Conservation (phyloP, 64 coral and sea anemone genomes). For the Cladopsammia gracilis region DNA sequence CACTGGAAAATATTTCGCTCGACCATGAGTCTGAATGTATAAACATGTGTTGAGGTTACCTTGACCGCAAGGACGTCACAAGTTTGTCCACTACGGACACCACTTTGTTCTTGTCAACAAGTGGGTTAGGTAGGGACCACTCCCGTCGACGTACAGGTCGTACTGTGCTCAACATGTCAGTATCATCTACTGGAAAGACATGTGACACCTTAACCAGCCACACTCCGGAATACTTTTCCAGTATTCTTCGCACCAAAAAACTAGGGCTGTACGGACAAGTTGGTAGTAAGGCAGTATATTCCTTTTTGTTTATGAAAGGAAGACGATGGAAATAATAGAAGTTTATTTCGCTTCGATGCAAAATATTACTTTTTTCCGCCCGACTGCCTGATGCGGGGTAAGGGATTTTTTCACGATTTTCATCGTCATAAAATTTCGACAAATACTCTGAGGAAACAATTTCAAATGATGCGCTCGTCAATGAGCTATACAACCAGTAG, state of each 20-base stretch:
- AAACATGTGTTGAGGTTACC: too few species aligned
- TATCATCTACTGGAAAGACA: neutral
- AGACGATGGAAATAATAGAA: neutral
- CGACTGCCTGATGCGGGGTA: neutral
- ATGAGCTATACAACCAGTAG: slow-evolving; percentile 35
- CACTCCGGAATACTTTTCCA: neutral
- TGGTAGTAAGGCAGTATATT: neutral
- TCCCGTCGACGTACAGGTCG: neutral
- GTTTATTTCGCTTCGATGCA: too few species aligned
- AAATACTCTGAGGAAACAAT: slow-evolving; percentile 2
- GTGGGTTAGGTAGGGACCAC: neutral
- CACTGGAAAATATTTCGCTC: too few species aligned
- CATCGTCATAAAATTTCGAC: neutral
- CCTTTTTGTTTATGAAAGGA: neutral
- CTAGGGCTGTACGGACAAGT: neutral
- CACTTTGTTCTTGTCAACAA: neutral
- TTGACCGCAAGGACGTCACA: neutral
- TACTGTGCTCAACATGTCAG: neutral
- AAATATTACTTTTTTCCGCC: too few species aligned
- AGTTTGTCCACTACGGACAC: neutral
- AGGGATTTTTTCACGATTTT: neutral
- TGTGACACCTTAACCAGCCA: neutral
- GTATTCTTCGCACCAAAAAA: neutral
- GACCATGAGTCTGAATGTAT: too few species aligned
- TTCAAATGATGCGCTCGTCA: neutral